These are phyloP conservation scores for Oligia strigilis DNA, from an alignment of 2,888 invertebrate genomes.

Conservation along the genomic window DNA sequence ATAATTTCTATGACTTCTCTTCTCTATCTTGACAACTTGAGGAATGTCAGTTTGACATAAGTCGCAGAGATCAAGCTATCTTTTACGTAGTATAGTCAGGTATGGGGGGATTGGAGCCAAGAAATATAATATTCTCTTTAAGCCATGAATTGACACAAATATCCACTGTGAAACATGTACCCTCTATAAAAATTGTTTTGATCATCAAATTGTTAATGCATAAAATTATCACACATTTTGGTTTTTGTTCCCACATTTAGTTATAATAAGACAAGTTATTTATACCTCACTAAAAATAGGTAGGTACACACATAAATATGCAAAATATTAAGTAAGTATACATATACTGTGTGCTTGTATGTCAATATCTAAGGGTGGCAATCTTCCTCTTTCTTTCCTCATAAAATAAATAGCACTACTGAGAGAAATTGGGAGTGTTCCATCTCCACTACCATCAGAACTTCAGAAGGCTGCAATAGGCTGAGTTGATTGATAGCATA, in stretches of 20 bases:
- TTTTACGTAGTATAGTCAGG: too few species aligned
- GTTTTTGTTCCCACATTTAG: constrained; percentile 55
- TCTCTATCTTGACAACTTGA: too few species aligned
- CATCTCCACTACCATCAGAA: neutral
- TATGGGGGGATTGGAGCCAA: neutral
- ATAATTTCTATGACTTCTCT: too few species aligned
- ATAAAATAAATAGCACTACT: neutral
- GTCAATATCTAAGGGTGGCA: neutral
- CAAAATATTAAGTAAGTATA: constrained; percentile 5
- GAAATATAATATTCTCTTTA: neutral
- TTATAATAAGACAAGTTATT: constrained; percentile 35
- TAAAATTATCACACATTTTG: neutral
- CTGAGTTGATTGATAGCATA: neutral
- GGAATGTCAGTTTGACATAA: too few species aligned
- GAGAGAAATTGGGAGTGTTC: neutral
- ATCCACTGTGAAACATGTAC: neutral
- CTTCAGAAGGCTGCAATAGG: neutral
- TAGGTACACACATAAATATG: constrained; percentile 16
- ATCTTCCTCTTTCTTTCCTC: neutral
- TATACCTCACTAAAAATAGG: constrained; percentile 21
- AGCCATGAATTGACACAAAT: neutral
- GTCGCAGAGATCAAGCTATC: too few species aligned
- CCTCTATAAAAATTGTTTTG: neutral
- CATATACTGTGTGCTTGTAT: constrained; percentile 7
- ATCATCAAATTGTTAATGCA: neutral